Percentiles rank a stretch among this genome's conserved stretches.
Conservation (phyloP, 1,140 invertebrate genomes). For the Laupala kohalensis region DNA sequence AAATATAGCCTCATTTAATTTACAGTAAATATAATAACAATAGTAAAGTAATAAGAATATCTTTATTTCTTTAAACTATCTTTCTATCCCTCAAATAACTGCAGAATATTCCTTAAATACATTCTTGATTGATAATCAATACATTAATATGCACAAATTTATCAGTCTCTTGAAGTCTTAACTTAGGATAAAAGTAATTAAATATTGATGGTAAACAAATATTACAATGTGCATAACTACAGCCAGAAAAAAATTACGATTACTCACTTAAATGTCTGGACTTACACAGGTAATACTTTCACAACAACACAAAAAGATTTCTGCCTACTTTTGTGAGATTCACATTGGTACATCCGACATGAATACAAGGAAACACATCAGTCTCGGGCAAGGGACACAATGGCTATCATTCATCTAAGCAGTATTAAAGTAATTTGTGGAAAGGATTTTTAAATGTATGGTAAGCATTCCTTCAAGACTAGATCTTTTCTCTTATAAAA, state of each 20-base stretch:
- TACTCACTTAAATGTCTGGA: background rate
- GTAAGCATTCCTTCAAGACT: slow-evolving; percentile 5
- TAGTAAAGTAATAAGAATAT: too few species aligned
- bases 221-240: background rate
- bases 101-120: background rate
- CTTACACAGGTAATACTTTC: slow-evolving; percentile 2
- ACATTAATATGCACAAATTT: background rate
- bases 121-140: background rate
- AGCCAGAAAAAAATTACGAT: background rate
- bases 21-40: too few species aligned
- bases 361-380: slow-evolving; percentile 1
- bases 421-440: too few species aligned
- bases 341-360: background rate
- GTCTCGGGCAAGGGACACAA: slow-evolving; percentile 2
- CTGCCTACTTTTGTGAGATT: background rate
- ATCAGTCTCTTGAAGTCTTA: slow-evolving; percentile 6
- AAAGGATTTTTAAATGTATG: background rate
- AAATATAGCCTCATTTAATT: too few species aligned
- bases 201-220: background rate
- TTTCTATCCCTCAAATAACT: background rate
- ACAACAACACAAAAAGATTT: background rate
- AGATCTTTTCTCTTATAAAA: slow-evolving; percentile 8
- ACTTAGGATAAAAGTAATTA: background rate
- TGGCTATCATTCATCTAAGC: background rate
- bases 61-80: background rate